A percentile compares a stretch with the other conserved stretches of the same genome.
phyloP scores from a whole-genome alignment of 2,888 invertebrate species.

The Cantharis rufa region DNA sequence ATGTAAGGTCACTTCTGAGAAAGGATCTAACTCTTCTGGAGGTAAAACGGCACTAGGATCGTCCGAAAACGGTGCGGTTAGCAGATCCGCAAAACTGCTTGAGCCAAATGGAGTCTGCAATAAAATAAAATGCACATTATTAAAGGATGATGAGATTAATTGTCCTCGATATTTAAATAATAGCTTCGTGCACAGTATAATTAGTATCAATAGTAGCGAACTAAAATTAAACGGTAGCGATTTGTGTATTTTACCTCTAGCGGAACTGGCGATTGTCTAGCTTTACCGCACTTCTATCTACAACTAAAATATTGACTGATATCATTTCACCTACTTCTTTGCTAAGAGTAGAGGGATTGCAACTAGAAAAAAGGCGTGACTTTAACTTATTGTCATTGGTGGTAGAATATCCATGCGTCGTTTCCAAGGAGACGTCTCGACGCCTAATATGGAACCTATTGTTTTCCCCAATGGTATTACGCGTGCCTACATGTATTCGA shows the following conservation, averaged over 20 bases:
- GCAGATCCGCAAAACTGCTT: conserved; percentile 76
- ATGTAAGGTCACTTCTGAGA: conserved; percentile 66
- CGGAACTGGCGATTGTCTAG: conserved; percentile 15
- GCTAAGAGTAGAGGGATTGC: conserved; percentile 37
- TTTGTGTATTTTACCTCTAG: conserved; percentile 16
- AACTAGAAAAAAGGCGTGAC: conserved; percentile 42
- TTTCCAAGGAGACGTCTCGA: conserved; percentile 40
- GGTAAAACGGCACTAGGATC: conserved; percentile 67
- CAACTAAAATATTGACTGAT: conserved; percentile 41
- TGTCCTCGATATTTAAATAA: conserved; percentile 36
- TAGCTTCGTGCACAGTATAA: conserved; percentile 34
- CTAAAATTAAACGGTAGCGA: conserved; percentile 37
- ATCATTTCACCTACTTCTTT: conserved; percentile 42
- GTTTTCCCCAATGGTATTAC: neutral
- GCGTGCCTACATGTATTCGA: neutral
- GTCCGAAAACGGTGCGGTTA: conserved; percentile 74
- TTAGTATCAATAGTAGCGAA: conserved; percentile 32
- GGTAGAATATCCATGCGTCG: conserved; percentile 44
- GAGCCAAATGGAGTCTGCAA: conserved; percentile 78
- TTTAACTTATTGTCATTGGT: conserved; percentile 43
- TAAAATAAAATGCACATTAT: conserved; percentile 44
- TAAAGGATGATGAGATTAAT: conserved; percentile 24
- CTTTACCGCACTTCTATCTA: conserved; percentile 28
- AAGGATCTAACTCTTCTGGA: conserved; percentile 75
- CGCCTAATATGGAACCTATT: conserved; percentile 41